Percentiles rank a stretch among this genome's conserved stretches.
These are phyloP conservation scores for Actinia tenebrosa DNA, from an alignment of 64 coral and sea anemone species.

Conservation along the genomic window DNA sequence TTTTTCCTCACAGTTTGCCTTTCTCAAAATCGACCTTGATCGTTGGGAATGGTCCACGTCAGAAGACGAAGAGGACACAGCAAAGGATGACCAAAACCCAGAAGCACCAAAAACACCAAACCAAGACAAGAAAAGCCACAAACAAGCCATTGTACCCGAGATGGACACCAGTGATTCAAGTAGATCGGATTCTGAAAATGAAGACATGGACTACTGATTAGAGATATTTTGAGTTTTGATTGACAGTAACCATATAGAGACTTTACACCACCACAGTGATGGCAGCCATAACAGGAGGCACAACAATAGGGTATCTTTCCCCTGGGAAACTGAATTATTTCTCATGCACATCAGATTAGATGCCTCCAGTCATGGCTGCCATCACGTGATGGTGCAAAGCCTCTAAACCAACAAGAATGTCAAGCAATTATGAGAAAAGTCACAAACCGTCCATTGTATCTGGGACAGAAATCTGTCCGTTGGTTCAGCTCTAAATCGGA, in stretches of 20 bases:
- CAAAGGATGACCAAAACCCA: constrained; percentile 7
- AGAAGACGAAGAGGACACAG: constrained; percentile 59
- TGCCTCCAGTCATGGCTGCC: too few species aligned
- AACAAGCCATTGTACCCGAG: constrained; percentile 34
- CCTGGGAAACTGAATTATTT: too few species aligned
- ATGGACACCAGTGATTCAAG: constrained; percentile 43
- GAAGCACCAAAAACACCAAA: not conserved
- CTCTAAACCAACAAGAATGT: too few species aligned
- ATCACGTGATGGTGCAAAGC: not conserved
- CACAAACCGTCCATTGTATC: too few species aligned
- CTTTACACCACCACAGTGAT: too few species aligned
- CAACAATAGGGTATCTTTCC: too few species aligned
- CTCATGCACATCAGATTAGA: too few species aligned
- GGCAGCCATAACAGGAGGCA: too few species aligned
- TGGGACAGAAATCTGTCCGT: too few species aligned
- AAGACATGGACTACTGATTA: not conserved
- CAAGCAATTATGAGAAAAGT: too few species aligned
- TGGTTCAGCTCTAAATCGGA: too few species aligned
- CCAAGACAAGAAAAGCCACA: not conserved
- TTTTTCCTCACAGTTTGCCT: constrained; percentile 38
- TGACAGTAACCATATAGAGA: too few species aligned
- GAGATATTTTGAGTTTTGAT: not conserved
- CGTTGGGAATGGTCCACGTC: constrained; percentile 90
- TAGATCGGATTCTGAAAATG: constrained; percentile 23
- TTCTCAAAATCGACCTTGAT: constrained; percentile 71